Evolutionary conservation across 2,113 vertebrate genomes (phyloP), one percentile per base, ranked within the genome.

Genomic region (Clinocottus analis): DNA sequence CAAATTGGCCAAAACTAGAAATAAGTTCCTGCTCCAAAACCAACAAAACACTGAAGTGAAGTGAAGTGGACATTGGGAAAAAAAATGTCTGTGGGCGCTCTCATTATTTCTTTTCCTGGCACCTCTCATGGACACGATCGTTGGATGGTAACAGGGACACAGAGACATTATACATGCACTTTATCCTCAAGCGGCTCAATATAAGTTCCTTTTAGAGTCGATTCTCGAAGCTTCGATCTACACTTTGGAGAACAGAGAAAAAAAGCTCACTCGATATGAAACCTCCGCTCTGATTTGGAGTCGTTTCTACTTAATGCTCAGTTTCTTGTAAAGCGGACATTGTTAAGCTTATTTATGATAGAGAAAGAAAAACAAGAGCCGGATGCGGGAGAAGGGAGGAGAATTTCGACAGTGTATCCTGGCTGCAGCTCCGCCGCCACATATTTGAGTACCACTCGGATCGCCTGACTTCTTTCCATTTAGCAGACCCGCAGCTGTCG

Each of bases 401-500:
- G 11, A n/a, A 43, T n/a, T 33, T 33, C 0, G 11, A 64, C 39
- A 35, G 73, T 35, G 63, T 33, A 39, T 7, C 56, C 62, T 55
- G 56, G 56, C 62, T 58, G 21, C 37, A 29, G 4, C 11, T 70
- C 41, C 60, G 77, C 39, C 45, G 41, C 61, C 23, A 21, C 27
- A 21, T 25, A 66, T 31, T 12, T 11, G 35, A 66, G 45, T 1
- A 14, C 39, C 7, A 11, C 17, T 49, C 19, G 31, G 16, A n/a
- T 56, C 33, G 25, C 7, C 49, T 58, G 53, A 53, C 47, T 53
- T 35, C 56, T 65, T 29, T 51, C 71, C n/a, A 23, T 68, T 43
- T 14, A 58, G 61, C 31, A 35, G 72, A 71, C 70, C 49, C 67
- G 59, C 84, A 89, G 78, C 75, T 82, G 74, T 59, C 27, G 7